Evolutionary conservation across 2,797 vertebrate species (phyloP).

Genomic region (Ctenopoma kingsleyae): DNA sequence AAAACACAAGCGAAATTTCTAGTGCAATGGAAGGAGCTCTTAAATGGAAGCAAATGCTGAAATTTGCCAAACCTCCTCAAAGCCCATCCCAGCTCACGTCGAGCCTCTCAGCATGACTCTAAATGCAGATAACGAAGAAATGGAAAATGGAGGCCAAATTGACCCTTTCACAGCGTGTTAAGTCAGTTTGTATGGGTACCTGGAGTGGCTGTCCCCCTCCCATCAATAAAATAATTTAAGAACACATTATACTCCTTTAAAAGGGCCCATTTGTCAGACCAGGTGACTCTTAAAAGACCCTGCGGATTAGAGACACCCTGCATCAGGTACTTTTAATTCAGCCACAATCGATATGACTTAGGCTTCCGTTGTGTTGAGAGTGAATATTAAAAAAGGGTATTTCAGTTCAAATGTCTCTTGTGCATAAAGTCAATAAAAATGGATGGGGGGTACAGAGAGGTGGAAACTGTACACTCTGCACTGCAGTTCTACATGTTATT

Average conservation of each 20-base stretch:
- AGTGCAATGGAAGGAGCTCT: constrained; percentile 83
- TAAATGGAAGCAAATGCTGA: constrained; percentile 85
- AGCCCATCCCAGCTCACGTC: constrained; percentile 72
- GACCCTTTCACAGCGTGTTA: constrained; percentile 97
- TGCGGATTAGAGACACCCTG: constrained; percentile 88
- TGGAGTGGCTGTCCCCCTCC: constrained; percentile 93
- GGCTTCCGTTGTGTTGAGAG: constrained; percentile 79
- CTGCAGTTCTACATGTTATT: constrained; percentile 45
- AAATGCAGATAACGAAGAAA: constrained; percentile 93
- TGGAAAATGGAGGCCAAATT: constrained; percentile 99
- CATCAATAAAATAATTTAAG: constrained; percentile 98
- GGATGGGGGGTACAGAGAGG: constrained; percentile 51
- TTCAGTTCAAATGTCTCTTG: constrained; percentile 79
- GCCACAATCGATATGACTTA: constrained; percentile 86
- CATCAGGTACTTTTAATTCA: constrained; percentile 93
- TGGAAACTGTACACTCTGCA: constrained; percentile 41
- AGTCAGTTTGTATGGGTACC: constrained; percentile 94
- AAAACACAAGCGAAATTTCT: constrained; percentile 81
- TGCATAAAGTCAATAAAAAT: constrained; percentile 78
- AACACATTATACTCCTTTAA: constrained; percentile 99
- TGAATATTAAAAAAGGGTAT: constrained; percentile 85
- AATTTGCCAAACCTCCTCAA: constrained; percentile 88
- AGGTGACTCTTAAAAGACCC: constrained; percentile 99
- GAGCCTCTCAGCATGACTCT: constrained; percentile 88
- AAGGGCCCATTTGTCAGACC: constrained; percentile 96